These are phyloP conservation scores for Gasterosteus nipponicus DNA, from an alignment of 2,113 vertebrate species.

Conservation along the genomic window DNA sequence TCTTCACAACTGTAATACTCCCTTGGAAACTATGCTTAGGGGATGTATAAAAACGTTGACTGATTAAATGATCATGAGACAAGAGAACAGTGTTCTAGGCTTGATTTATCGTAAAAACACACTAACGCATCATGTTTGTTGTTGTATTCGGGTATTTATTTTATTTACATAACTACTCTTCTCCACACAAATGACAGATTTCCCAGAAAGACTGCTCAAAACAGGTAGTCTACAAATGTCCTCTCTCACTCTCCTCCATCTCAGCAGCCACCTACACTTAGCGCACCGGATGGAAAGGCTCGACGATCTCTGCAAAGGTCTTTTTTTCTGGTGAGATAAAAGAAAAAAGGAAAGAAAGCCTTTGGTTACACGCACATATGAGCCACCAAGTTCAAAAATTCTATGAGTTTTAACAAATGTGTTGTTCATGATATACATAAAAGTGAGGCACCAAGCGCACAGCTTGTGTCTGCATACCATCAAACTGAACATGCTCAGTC, in stretches of 20 bases:
- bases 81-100: neutral
- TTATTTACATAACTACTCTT: conserved; percentile 67
- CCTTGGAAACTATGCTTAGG: neutral
- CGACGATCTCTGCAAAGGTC: conserved; percentile 84
- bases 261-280: conserved; percentile 70
- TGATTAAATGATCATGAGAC: neutral
- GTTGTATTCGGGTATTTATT: conserved; percentile 8
- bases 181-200: conserved; percentile 39
- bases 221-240: conserved; percentile 13
- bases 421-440: neutral
- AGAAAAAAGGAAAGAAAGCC: conserved; percentile 6
- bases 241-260: neutral
- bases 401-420: neutral
- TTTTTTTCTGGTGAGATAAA: conserved; percentile 81
- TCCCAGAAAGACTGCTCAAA: conserved; percentile 30
- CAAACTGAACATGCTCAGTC: neutral
- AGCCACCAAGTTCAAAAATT: neutral
- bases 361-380: conserved; percentile 5
- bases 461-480: neutral
- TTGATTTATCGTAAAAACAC: neutral
- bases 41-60: neutral
- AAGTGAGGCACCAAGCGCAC: neutral
- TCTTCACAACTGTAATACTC: neutral
- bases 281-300: conserved; percentile 87
- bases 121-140: neutral